Evolutionary conservation across 2,113 vertebrate genomes (phyloP).

Genomic region (Strigops habroptila): DNA sequence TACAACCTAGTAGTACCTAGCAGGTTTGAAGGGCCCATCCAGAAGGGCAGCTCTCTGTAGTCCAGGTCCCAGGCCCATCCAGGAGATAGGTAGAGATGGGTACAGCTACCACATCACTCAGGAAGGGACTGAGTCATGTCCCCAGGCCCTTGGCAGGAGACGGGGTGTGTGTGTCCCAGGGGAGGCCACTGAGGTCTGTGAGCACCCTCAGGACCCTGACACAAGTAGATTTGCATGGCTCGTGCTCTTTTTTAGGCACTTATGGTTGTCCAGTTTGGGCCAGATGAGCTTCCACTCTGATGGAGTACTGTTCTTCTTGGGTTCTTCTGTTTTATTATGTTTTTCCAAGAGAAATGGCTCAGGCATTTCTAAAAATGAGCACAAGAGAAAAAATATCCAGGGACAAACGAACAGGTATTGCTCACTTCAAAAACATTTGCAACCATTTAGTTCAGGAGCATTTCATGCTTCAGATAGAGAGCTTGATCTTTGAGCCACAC

Average conservation of each 20-base stretch:
- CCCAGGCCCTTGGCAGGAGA: background rate
- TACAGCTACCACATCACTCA: background rate
- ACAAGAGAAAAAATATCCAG: background rate
- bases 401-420: background rate
- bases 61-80: background rate
- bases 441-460: background rate
- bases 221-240: background rate
- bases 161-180: background rate
- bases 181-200: background rate
- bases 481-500: background rate
- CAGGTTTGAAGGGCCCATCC: too few relatives aligned
- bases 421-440: background rate
- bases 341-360: background rate
- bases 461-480: rapidly evolving
- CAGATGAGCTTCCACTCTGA: background rate
- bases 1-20: background rate
- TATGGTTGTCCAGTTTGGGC: background rate
- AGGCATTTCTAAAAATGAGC: background rate
- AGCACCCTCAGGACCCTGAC: background rate
- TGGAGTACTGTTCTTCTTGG: background rate
- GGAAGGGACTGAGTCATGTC: background rate
- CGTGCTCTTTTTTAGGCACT: background rate
- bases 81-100: background rate
- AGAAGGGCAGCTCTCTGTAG: background rate
- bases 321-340: background rate